Conservation (phyloP, 2,113 vertebrate genomes). For the Amblyopsis rosae region DNA sequence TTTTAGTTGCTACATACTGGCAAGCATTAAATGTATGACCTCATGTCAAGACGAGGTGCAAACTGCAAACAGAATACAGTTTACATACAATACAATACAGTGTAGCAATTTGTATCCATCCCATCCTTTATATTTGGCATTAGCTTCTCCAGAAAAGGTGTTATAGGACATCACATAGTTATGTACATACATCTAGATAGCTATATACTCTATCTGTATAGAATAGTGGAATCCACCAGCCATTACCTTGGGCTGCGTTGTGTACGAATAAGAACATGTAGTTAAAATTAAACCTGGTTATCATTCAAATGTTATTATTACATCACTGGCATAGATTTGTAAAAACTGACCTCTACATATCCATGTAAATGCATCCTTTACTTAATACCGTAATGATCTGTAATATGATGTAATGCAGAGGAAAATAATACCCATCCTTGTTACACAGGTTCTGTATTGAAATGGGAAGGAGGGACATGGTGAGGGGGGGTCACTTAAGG, state of each 20-base stretch:
- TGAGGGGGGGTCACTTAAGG: no score
- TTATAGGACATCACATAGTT: constrained; percentile 10
- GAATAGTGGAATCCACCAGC: neutral
- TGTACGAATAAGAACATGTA: constrained; percentile 20
- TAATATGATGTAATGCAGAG: no score
- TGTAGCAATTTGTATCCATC: constrained; percentile 37
- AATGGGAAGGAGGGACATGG: no score
- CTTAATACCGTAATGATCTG: neutral
- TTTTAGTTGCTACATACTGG: constrained; percentile 25
- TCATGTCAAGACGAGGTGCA: constrained; percentile 35
- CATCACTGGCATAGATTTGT: constrained; percentile 9
- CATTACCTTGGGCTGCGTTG: constrained; percentile 14
- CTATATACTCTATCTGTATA: constrained; percentile 3
- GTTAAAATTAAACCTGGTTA: constrained; percentile 6
- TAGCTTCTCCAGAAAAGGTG: constrained; percentile 15
- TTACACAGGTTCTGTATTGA: no score
- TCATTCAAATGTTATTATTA: neutral
- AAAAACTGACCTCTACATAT: constrained; percentile 4
- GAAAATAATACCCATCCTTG: no score
- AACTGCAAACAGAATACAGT: constrained; percentile 59
- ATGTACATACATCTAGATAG: neutral
- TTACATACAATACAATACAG: no score
- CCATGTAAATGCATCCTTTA: constrained; percentile 22
- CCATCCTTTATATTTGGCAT: constrained; percentile 58
- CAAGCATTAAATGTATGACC: constrained; percentile 19